Base-by-base conservation (phyloP, 2,888 invertebrate genomes). In the Cephus rjabovi region DNA sequence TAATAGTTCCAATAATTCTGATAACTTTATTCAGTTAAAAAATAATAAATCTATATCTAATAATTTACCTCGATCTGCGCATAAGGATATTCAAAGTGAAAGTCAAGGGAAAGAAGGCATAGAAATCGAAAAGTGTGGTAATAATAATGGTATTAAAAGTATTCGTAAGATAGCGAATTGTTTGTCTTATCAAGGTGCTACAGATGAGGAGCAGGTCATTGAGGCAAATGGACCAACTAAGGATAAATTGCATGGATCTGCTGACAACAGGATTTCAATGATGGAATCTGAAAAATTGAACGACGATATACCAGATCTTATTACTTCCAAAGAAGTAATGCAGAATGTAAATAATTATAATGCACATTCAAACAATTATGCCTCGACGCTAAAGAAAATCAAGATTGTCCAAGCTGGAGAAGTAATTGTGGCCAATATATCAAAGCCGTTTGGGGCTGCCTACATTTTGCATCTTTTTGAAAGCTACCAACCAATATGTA, bases 391-490 rank as follows among this genome's bases (percentile, higher is more conserved):
- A 2, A n/a, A 11, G 12, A 11, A 4, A 34, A 75, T 76, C 6
- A 78, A 76, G 70, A 74, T 79, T 56, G 11, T 85, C 33, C 9
- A 69, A 23, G 86, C 88, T 0, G 79, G 84, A 75, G 88, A 88
- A 79, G 75, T 90, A 23, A 84, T 90, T n/a, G 84, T 91, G 3
- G 89, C 87, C 6, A 90, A 91, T 77, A 81, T 90, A 73, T 86
- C 84, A 74, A 40, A 76, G 1, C 77, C 80, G 4, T 86, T 79
- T 76, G 83, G 85, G 0, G 23, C 82, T 31, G 79, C 86, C 30
- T 89, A 86, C 12, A 86, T 90, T 35, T 78, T 90, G 9, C 86
- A 90, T 81, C 81, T 91, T 11, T 77, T 91, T 4, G 82, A 87
- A 33, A 83, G 85, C 23, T 84, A 83, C 77, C 77, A 87, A 12